Evolutionary conservation across 2,797 vertebrate species (phyloP).

Genomic region (Rhinatrema bivittatum): DNA sequence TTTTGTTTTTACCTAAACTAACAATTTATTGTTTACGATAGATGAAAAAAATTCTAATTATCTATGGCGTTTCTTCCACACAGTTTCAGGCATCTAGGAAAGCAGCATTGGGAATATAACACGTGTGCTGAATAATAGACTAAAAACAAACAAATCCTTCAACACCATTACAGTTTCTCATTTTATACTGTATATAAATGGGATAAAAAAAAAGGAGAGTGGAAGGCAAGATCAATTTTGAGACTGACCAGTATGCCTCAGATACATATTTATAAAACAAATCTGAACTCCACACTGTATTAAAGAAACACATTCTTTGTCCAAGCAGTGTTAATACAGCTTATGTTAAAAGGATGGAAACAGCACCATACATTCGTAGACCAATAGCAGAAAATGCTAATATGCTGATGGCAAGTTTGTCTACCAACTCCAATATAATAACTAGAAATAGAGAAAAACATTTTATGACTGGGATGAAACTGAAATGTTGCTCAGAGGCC

Average conservation of each 20-base stretch:
- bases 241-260: too few species aligned
- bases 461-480: too few species aligned
- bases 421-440: constrained; percentile 1
- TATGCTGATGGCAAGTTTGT: too few species aligned
- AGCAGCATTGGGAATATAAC: background rate
- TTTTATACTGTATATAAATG: background rate
- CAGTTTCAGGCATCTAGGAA: constrained; percentile 1
- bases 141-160: constrained; percentile 1
- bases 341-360: too few species aligned
- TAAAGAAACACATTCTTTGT: too few species aligned
- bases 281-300: too few species aligned
- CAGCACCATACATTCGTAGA: too few species aligned
- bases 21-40: constrained; percentile 5
- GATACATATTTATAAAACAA: too few species aligned
- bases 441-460: too few species aligned
- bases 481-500: background rate
- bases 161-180: background rate
- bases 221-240: background rate
- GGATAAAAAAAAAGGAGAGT: background rate
- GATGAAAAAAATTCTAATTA: constrained; percentile 3
- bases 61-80: constrained; percentile 1
- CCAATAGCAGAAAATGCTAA: too few species aligned
- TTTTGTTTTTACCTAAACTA: too few species aligned
- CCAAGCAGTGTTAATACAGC: too few species aligned
- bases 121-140: background rate